Conservation (phyloP, 2,113 vertebrate species). For the Oostethus manadensis region DNA sequence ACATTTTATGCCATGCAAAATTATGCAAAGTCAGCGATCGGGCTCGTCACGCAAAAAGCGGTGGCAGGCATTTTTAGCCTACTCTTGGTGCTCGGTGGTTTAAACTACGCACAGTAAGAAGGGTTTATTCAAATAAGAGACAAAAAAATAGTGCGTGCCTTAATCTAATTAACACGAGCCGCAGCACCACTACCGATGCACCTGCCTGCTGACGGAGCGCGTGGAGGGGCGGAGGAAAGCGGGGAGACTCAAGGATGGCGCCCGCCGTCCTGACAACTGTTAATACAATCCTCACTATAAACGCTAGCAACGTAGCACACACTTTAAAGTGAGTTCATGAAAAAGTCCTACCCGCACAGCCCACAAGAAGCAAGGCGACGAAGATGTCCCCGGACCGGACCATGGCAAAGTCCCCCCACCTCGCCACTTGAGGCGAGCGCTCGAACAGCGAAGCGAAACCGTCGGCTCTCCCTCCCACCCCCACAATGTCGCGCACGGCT, state of each 20-base stretch:
- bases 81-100: too few species aligned
- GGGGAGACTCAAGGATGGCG: constrained; percentile 30
- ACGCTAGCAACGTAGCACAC: background rate
- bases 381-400: constrained; percentile 78
- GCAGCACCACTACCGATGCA: constrained; percentile 39
- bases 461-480: constrained; percentile 29
- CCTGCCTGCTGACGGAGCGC: constrained; percentile 36
- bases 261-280: constrained; percentile 28
- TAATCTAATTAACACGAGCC: constrained; percentile 53
- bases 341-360: constrained; percentile 80
- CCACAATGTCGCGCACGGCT: constrained; percentile 21
- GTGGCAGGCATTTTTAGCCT: too few species aligned
- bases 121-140: constrained; percentile 6
- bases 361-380: constrained; percentile 81
- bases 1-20: constrained; percentile 38
- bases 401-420: constrained; percentile 80
- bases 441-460: constrained; percentile 28
- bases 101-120: constrained; percentile 8
- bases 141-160: constrained; percentile 9
- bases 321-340: background rate
- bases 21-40: constrained; percentile 43
- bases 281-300: background rate
- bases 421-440: constrained; percentile 23
- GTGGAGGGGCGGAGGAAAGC: constrained; percentile 37
- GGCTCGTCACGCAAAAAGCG: constrained; percentile 34